These are phyloP conservation scores for Ellobium chinense DNA, from an alignment of 2,888 invertebrate species.

Conservation along the genomic window DNA sequence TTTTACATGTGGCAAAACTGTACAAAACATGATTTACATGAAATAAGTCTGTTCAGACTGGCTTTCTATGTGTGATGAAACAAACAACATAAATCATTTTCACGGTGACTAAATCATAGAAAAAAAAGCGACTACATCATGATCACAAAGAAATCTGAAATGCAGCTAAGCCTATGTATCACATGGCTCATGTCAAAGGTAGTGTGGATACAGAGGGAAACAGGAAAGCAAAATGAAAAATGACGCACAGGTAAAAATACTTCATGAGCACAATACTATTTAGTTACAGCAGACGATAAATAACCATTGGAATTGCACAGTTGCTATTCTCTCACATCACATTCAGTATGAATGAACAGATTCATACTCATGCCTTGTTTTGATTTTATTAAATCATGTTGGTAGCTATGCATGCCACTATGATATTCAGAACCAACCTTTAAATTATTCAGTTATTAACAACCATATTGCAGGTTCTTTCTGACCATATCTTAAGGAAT, in stretches of 20 bases:
- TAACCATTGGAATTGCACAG: background rate
- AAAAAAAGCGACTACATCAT: constrained; percentile 30
- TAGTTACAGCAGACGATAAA: background rate
- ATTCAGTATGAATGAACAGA: background rate
- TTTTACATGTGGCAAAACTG: constrained; percentile 30
- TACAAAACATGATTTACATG: constrained; percentile 40
- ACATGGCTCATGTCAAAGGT: constrained; percentile 6
- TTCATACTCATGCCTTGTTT: background rate
- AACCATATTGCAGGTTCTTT: too few species aligned
- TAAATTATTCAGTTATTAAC: too few species aligned
- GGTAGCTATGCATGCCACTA: too few species aligned
- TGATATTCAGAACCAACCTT: too few species aligned
- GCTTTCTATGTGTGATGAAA: constrained; percentile 37
- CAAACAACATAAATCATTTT: constrained; percentile 14
- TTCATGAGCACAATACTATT: background rate
- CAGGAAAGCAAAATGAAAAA: background rate
- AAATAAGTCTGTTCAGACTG: constrained; percentile 33
- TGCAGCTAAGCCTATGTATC: constrained; percentile 26
- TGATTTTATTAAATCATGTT: background rate
- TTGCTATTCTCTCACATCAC: background rate
- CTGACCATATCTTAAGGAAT: too few species aligned
- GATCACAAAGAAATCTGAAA: constrained; percentile 26
- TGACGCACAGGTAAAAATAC: background rate
- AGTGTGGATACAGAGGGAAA: background rate
- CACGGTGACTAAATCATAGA: background rate